Evolutionary conservation across 1,140 invertebrate species (phyloP).

Genomic region (Dendroctonus valens): DNA sequence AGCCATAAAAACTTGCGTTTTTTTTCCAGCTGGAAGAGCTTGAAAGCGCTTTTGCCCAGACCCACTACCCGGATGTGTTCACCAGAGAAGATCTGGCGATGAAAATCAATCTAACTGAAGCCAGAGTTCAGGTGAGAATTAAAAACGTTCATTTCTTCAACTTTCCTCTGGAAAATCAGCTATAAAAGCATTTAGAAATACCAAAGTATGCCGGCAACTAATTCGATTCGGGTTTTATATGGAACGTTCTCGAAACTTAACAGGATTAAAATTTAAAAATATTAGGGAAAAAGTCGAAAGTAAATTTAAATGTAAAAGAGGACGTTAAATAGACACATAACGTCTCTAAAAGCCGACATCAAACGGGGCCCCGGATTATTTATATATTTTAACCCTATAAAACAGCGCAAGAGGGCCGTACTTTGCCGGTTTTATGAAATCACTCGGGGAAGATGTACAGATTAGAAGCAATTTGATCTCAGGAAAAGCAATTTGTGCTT

Average conservation of each 20-base stretch:
- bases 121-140: conserved; percentile 83
- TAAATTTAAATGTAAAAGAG: conserved; percentile 31
- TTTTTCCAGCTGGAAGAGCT: conserved; percentile 83
- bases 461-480: conserved; percentile 45
- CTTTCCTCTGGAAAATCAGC: too few species aligned
- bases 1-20: not conserved
- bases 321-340: conserved; percentile 34
- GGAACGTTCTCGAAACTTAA: not conserved
- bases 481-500: conserved; percentile 37
- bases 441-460: conserved; percentile 36
- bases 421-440: conserved; percentile 39
- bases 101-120: conserved; percentile 97
- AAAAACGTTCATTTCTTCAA: too few species aligned
- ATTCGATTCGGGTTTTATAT: too few species aligned
- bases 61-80: conserved; percentile 98
- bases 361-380: conserved; percentile 38
- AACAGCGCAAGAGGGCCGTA: conserved; percentile 38
- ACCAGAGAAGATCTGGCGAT: conserved; percentile 96
- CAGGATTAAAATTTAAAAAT: conserved; percentile 20
- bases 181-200: too few species aligned
- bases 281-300: conserved; percentile 16
- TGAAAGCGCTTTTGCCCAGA: conserved; percentile 95
- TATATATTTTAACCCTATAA: conserved; percentile 41
- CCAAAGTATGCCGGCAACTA: too few species aligned
- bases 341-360: conserved; percentile 38